These are phyloP conservation scores for Hemichromis elongatus DNA, from an alignment of 2,113 vertebrate genomes.

Conservation along the genomic window DNA sequence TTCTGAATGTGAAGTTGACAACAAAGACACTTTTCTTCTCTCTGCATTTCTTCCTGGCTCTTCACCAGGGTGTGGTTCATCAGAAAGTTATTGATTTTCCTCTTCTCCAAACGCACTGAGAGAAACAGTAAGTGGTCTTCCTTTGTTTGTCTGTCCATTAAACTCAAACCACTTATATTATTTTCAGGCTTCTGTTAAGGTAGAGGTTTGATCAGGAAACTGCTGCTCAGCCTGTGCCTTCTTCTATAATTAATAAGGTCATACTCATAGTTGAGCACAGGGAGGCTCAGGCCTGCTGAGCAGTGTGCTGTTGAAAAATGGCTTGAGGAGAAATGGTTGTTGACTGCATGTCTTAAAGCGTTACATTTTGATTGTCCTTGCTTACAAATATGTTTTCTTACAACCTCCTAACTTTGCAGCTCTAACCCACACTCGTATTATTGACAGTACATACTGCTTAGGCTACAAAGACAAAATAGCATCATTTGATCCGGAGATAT, in stretches of 20 bases:
- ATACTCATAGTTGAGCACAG: not conserved
- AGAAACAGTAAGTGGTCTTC: slow-evolving; percentile 85
- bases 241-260: not conserved
- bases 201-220: not conserved
- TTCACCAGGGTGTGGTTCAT: slow-evolving; percentile 83
- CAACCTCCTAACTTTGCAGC: not conserved
- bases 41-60: not conserved
- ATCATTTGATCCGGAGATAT: not conserved
- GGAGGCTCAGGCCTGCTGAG: not conserved
- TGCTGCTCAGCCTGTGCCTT: not conserved
- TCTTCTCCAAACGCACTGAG: slow-evolving; percentile 94
- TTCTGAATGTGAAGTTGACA: not conserved
- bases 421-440: accelerated
- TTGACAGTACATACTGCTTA: not conserved
- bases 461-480: not conserved
- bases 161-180: not conserved
- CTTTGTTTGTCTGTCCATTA: not conserved
- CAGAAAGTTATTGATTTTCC: slow-evolving; percentile 88
- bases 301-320: not conserved
- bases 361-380: not conserved
- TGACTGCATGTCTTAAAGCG: accelerated
- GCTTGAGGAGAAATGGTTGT: not conserved
- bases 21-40: not conserved
- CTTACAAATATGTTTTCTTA: not conserved
- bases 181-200: not conserved